Percentiles rank a stretch among this genome's conserved stretches.
These are phyloP conservation scores for Leucosticte australis DNA, from an alignment of 2,113 vertebrate species.

Conservation along the genomic window DNA sequence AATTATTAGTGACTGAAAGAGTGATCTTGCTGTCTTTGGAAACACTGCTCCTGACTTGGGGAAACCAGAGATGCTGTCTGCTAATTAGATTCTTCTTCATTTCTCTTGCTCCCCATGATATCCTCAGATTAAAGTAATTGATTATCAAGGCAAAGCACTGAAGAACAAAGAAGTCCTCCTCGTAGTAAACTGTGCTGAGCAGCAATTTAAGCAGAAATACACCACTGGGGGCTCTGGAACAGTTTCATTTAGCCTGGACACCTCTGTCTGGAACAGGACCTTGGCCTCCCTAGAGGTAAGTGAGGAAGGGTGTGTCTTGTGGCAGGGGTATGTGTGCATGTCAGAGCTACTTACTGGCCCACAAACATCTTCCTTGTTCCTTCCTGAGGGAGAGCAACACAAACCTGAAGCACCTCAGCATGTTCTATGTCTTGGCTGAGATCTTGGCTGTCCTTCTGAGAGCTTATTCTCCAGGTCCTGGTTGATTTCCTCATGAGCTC, in stretches of 20 bases:
- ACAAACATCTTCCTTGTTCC: not conserved
- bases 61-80: not conserved
- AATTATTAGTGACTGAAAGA: not conserved
- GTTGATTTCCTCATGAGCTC: not conserved
- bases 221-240: conserved; percentile 24
- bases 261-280: conserved; percentile 8
- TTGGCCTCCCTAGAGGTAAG: conserved; percentile 25
- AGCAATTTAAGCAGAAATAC: not conserved
- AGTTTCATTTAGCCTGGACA: conserved; percentile 49
- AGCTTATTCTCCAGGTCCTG: not conserved
- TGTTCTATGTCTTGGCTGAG: not conserved
- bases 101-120: not conserved
- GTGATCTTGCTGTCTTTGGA: not conserved
- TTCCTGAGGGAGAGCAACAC: not conserved
- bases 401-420: not conserved
- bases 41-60: not conserved
- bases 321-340: not conserved
- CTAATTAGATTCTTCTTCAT: not conserved
- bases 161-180: conserved; percentile 23
- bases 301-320: not conserved
- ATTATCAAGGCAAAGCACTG: conserved; percentile 38
- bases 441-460: not conserved
- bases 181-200: not conserved
- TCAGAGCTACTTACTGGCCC: not conserved
- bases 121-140: conserved; percentile 23